These are phyloP conservation scores for Rapana venosa DNA, from an alignment of 2,888 invertebrate genomes.

Conservation along the genomic window DNA sequence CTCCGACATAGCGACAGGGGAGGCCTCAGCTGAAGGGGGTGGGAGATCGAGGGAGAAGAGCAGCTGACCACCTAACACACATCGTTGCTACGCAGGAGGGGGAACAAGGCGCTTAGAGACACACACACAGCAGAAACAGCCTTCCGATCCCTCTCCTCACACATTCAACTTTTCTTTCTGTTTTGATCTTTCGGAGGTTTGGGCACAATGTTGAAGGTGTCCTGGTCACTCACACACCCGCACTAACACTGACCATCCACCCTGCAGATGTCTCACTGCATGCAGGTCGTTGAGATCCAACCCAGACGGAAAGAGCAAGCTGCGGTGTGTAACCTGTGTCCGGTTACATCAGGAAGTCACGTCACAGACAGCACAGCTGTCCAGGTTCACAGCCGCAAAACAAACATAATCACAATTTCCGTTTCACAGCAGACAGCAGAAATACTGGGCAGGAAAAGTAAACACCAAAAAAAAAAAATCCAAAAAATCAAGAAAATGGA, in stretches of 20 bases:
- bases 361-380: not conserved
- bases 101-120: not conserved
- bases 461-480: too few species aligned
- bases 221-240: not conserved
- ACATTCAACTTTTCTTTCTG: not conserved
- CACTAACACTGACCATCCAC: too few species aligned
- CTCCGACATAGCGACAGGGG: constrained; percentile 42
- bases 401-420: too few species aligned
- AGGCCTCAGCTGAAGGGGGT: constrained; percentile 34
- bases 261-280: too few species aligned
- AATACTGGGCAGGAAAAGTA: too few species aligned
- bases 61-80: constrained; percentile 4
- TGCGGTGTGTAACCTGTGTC: too few species aligned
- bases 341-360: too few species aligned
- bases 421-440: not conserved
- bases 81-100: constrained; percentile 10
- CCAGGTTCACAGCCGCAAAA: not conserved
- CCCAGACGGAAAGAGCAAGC: too few species aligned
- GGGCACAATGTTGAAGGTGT: not conserved
- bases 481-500: too few species aligned
- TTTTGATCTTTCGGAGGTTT: not conserved
- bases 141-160: not conserved
- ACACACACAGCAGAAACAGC: not conserved
- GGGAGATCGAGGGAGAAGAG: not conserved
- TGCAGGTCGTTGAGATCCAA: too few species aligned